phyloP scores from a whole-genome alignment of 2,113 vertebrate genomes.

The Cyprinus carpio region DNA sequence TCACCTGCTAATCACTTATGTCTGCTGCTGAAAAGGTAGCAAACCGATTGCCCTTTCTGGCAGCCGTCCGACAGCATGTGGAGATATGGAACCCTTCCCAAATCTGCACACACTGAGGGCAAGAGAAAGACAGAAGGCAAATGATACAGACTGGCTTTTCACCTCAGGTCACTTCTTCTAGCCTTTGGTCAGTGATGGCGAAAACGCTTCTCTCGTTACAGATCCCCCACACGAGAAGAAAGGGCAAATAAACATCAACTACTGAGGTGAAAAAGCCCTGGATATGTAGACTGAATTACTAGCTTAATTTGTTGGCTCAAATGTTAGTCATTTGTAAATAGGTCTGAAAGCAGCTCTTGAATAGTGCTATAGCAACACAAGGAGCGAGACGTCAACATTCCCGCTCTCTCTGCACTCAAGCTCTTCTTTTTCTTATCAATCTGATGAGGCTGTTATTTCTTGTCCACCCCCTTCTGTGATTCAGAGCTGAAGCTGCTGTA shows the following conservation, averaged over 20 bases:
- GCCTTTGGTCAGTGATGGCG: slow-evolving; percentile 36
- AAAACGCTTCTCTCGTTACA: slow-evolving; percentile 39
- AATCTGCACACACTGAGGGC: slow-evolving; percentile 32
- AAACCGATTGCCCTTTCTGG: slow-evolving; percentile 45
- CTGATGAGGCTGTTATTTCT: slow-evolving; percentile 28
- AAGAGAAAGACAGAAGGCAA: slow-evolving; percentile 9
- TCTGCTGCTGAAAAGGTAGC: slow-evolving; percentile 58
- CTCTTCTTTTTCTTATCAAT: slow-evolving; percentile 12
- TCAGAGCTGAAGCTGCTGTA: slow-evolving; percentile 40
- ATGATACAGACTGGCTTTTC: slow-evolving; percentile 23
- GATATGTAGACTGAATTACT: neutral
- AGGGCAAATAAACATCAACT: slow-evolving; percentile 17
- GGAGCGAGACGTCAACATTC: slow-evolving; percentile 15
- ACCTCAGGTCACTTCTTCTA: slow-evolving; percentile 9
- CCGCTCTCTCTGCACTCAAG: neutral
- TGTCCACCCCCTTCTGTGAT: slow-evolving; percentile 1
- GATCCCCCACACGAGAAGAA: slow-evolving; percentile 14
- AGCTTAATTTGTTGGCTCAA: neutral
- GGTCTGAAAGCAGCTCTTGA: slow-evolving; percentile 18
- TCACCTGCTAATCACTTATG: slow-evolving; percentile 69
- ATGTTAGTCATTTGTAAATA: neutral
- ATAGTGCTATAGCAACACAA: neutral
- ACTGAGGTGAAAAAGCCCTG: neutral
- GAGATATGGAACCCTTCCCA: slow-evolving; percentile 40
- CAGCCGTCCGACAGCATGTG: slow-evolving; percentile 44